phyloP scores from a whole-genome alignment of 1,140 invertebrate species.

The Scaptodrosophila lebanonensis region DNA sequence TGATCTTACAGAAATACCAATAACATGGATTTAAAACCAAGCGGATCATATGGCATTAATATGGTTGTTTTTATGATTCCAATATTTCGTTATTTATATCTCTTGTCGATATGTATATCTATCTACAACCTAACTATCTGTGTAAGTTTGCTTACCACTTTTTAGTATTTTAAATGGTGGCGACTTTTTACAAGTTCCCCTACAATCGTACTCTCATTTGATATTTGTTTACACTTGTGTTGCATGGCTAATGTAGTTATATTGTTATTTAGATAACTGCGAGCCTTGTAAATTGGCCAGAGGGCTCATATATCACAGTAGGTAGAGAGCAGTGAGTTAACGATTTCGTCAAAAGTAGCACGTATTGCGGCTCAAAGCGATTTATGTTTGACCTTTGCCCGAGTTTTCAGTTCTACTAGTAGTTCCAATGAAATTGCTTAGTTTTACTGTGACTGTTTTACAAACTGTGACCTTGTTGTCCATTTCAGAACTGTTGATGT shows the following conservation, averaged over 20 bases:
- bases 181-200: no score
- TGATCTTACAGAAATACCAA: no score
- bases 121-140: no score
- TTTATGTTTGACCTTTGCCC: slow-evolving; percentile 57
- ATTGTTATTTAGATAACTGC: slow-evolving; percentile 65
- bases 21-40: no score
- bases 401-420: slow-evolving; percentile 49
- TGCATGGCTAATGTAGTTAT: slow-evolving; percentile 50
- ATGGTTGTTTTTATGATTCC: no score
- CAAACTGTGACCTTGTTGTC: slow-evolving; percentile 56
- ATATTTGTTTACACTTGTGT: slow-evolving; percentile 57
- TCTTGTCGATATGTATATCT: no score
- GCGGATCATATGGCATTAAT: no score
- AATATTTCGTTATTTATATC: no score
- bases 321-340: slow-evolving; percentile 17
- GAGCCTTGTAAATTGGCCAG: slow-evolving; percentile 57
- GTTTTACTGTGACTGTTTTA: slow-evolving; percentile 31
- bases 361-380: slow-evolving; percentile 37
- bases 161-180: no score
- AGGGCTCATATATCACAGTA: slow-evolving; percentile 55
- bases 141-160: no score
- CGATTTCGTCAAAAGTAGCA: slow-evolving; percentile 67
- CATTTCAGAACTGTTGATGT: slow-evolving; percentile 39
- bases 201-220: slow-evolving; percentile 38
- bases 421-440: slow-evolving; percentile 47